Evolutionary conservation across 37 sponge, comb jelly and placozoan species (phyloP).

Genomic region (Ephydatia muelleri): DNA sequence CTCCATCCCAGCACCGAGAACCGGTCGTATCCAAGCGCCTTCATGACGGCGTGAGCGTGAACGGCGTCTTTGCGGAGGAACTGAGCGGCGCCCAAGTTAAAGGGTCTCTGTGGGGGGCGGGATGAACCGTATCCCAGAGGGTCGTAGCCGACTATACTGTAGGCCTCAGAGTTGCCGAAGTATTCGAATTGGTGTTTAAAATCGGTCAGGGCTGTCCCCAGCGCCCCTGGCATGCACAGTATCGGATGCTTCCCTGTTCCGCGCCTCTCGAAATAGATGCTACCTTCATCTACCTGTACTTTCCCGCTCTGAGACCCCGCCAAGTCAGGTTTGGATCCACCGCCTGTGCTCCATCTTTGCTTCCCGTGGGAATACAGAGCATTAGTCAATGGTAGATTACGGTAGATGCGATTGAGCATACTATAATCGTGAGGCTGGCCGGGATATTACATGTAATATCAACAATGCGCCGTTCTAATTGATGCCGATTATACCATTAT

Average conservation of each 20-base stretch:
- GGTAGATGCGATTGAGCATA: background rate
- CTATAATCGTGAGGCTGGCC: background rate
- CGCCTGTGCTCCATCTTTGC: background rate
- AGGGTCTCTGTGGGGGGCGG: slow-evolving; percentile 44
- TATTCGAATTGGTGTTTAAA: slow-evolving; percentile 43
- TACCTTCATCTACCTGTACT: slow-evolving; percentile 19
- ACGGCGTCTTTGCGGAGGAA: slow-evolving; percentile 48
- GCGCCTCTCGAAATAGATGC: slow-evolving; percentile 21
- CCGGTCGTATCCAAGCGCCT: slow-evolving; percentile 35
- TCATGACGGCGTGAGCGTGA: slow-evolving; percentile 56
- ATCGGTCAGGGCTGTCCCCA: slow-evolving; percentile 40
- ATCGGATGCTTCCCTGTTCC: slow-evolving; percentile 37
- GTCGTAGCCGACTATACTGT: slow-evolving; percentile 42
- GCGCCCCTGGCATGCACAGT: slow-evolving; percentile 51
- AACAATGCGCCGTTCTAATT: background rate
- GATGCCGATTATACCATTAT: background rate
- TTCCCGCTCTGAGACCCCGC: slow-evolving; percentile 4
- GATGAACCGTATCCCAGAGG: slow-evolving; percentile 58
- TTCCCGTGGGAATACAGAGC: background rate
- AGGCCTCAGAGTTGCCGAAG: slow-evolving; percentile 24
- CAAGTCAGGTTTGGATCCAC: background rate
- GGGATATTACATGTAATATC: too few species aligned
- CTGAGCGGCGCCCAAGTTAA: background rate
- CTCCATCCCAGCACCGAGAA: slow-evolving; percentile 83
- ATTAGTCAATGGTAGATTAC: background rate